phyloP scores from a whole-genome alignment of 2,797 vertebrate genomes.

The Spheniscus humboldti region DNA sequence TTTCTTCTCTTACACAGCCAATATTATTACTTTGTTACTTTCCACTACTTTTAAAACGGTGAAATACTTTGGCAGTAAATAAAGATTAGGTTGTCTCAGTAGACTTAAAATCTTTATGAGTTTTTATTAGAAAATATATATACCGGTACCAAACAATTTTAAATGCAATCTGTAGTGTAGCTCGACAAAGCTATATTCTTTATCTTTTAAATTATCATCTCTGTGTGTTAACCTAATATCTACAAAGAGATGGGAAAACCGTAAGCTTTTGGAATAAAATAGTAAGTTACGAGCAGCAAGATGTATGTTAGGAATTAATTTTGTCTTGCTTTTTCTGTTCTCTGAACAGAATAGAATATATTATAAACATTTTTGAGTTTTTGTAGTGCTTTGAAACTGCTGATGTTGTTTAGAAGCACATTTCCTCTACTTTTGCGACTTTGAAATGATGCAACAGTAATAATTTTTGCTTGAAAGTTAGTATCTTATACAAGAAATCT shows the following conservation, averaged over 20 bases:
- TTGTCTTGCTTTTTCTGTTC: not conserved
- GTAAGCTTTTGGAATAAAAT: not conserved
- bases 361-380: not conserved
- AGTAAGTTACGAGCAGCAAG: not conserved
- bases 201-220: not conserved
- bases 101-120: not conserved
- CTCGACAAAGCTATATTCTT: not conserved
- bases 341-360: not conserved
- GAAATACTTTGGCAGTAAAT: not conserved
- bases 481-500: not conserved
- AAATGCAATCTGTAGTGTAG: not conserved
- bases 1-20: not conserved
- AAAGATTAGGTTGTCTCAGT: not conserved
- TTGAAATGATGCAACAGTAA: not conserved
- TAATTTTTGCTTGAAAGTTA: not conserved
- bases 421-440: not conserved
- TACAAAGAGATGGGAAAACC: not conserved
- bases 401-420: not conserved
- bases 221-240: not conserved
- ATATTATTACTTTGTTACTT: not conserved
- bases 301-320: not conserved
- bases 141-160: not conserved
- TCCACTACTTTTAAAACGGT: not conserved
- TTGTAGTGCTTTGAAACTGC: not conserved
- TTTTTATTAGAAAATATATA: not conserved